Evolutionary conservation across 2,113 vertebrate species (phyloP), one percentile per base, ranked within the genome.

Genomic region (Grus americana): DNA sequence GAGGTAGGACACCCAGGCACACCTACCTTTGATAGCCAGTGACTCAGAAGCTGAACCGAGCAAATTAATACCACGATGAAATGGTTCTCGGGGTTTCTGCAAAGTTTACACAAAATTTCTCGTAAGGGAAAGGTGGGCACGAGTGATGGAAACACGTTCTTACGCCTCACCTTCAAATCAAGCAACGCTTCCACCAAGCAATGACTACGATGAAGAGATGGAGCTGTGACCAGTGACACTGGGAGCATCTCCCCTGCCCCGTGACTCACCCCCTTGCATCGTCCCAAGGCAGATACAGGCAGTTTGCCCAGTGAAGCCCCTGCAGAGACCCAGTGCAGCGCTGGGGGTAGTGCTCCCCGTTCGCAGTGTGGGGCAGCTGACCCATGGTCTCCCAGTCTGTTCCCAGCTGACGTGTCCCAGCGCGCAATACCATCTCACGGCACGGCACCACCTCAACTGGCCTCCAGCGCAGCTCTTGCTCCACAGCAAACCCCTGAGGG

Each of bases 311-410:
- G 36, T 4, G 54, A 26, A 52, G 32, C 15, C 17, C 46, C 61
- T 2, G 0, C 0, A 7, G 49, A n/a, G 26, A 44, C 47, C 4
- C 0, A 0, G 15, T 11, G 40, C 65, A 63, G 57, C 0, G 0
- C 66, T 49, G 67, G 24, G 58, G 42, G 4, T 9, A 18, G 34
- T 3, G 4, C 11, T 84, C 26, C 21, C 17, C 12, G 2, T 27
- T 61, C 0, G 0, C 32, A n/a, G 23, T 2, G 20, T 0, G 1
- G 34, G 44, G 11, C 50, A 52, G 55, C 12, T 55, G 36, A 18
- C 21, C 20, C 70, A 17, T 0, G 0, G 34, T 12, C 34, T 74
- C 36, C 49, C 74, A 30, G 0, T 23, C 36, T 36, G 20, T 32
- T 30, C 57, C 50, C 74, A 54, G 34, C 5, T 6, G n/a, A 22